phyloP scores from a whole-genome alignment of 2,888 invertebrate genomes.

The Hedychridium roseum region DNA sequence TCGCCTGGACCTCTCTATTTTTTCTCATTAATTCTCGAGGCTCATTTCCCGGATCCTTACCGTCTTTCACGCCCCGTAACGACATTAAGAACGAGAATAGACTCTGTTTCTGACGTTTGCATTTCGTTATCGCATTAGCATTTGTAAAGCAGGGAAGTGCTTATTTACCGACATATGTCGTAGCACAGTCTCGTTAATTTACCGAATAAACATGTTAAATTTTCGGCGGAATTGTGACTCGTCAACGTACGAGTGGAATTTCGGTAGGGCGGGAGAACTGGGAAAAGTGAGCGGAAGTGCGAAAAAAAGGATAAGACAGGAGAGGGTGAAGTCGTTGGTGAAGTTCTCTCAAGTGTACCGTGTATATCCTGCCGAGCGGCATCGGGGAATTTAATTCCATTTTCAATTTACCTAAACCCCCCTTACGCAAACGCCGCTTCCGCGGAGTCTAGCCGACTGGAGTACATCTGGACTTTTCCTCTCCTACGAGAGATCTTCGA shows the following conservation, averaged over 20 bases:
- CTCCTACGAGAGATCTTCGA: no score
- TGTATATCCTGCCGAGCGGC: constrained; percentile 38
- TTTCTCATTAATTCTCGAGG: no score
- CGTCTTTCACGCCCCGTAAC: no score
- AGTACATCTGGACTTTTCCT: constrained; percentile 28
- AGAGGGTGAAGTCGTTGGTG: constrained; percentile 10
- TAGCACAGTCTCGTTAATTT: no score
- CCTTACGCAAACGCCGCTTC: constrained; percentile 40
- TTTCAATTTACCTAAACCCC: constrained; percentile 55
- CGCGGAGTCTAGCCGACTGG: constrained; percentile 10
- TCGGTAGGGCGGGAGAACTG: neutral
- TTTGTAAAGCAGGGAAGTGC: no score
- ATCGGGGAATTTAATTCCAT: constrained; percentile 53
- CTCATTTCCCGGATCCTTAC: no score
- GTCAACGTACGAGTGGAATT: neutral
- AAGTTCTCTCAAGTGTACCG: constrained; percentile 31
- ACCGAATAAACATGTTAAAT: no score
- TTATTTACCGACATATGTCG: no score
- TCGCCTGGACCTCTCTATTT: constrained; percentile 12
- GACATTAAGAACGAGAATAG: no score
- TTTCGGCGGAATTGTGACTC: neutral
- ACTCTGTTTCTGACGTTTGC: no score
- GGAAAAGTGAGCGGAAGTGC: neutral
- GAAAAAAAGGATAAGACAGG: neutral
- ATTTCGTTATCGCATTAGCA: no score